These are phyloP conservation scores for Belonocnema kinseyi DNA, from an alignment of 1,140 invertebrate species.

Conservation along the genomic window DNA sequence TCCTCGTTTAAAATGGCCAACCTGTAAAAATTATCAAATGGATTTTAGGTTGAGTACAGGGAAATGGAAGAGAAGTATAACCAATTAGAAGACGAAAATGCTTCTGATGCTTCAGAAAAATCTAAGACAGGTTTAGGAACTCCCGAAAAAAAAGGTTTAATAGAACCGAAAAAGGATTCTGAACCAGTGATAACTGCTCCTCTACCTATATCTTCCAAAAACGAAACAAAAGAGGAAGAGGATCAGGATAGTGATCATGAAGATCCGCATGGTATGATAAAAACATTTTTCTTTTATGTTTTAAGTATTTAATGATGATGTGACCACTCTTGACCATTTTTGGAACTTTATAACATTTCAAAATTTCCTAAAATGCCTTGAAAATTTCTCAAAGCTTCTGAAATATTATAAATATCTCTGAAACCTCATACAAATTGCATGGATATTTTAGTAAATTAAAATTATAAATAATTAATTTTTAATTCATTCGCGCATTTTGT, in stretches of 20 bases:
- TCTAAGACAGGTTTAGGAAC: constrained; percentile 76
- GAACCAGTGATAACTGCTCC: constrained; percentile 56
- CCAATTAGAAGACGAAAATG: constrained; percentile 79
- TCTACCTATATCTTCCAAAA: constrained; percentile 60
- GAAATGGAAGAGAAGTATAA: constrained; percentile 83
- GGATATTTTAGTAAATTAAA: too few relatives aligned
- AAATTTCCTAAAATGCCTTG: too few relatives aligned
- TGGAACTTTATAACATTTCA: too few relatives aligned
- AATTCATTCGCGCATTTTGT: too few relatives aligned
- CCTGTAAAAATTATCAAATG: too few relatives aligned
- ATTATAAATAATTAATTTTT: too few relatives aligned
- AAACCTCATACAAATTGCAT: too few relatives aligned
- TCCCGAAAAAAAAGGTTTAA: constrained; percentile 73
- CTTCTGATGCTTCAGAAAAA: constrained; percentile 80
- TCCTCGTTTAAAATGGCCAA: too few relatives aligned
- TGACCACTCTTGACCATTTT: not conserved
- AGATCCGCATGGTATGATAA: constrained; percentile 69
- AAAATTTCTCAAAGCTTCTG: too few relatives aligned
- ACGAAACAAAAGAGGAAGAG: constrained; percentile 70
- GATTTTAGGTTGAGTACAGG: constrained; percentile 79
- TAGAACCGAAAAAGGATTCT: constrained; percentile 67
- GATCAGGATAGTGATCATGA: constrained; percentile 73
- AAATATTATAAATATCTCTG: too few relatives aligned
- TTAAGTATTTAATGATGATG: constrained; percentile 47
- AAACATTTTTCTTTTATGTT: constrained; percentile 35